Evolutionary conservation across 2,888 invertebrate species (phyloP).

Genomic region (Himalopsyche tibetana): DNA sequence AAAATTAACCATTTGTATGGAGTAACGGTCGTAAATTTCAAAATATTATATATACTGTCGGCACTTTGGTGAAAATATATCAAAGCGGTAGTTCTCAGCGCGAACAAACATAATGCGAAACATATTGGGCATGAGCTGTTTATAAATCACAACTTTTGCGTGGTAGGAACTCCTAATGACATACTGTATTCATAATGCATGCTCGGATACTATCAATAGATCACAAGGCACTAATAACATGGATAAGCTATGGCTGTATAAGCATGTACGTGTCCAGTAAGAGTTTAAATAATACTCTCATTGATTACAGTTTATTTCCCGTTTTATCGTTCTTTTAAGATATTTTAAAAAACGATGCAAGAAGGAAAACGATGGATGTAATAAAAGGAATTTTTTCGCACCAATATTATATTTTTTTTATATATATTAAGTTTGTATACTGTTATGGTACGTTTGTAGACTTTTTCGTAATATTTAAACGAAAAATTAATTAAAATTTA

Average conservation of each 20-base stretch:
- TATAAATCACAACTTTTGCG: not conserved
- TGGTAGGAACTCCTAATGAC: constrained; percentile 14
- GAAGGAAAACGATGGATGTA: no score
- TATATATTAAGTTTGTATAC: no score
- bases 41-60: not conserved
- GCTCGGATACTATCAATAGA: constrained; percentile 18
- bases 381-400: no score
- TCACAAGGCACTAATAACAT: constrained; percentile 16
- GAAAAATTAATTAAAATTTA: no score
- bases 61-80: constrained; percentile 13
- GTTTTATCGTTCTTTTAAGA: no score
- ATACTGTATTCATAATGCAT: constrained; percentile 31
- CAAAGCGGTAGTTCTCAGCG: constrained; percentile 16
- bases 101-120: constrained; percentile 34
- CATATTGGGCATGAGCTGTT: not conserved
- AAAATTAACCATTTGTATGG: not conserved
- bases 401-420: no score
- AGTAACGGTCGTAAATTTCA: not conserved
- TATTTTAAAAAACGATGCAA: no score
- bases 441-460: no score
- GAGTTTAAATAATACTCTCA: no score
- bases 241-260: not conserved
- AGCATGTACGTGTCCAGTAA: no score
- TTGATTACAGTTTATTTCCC: no score
- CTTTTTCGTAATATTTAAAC: no score